Percentiles rank a stretch among this genome's conserved stretches.
phyloP scores from a whole-genome alignment of 2,113 vertebrate genomes.

The Dicrurus megarhynchus region DNA sequence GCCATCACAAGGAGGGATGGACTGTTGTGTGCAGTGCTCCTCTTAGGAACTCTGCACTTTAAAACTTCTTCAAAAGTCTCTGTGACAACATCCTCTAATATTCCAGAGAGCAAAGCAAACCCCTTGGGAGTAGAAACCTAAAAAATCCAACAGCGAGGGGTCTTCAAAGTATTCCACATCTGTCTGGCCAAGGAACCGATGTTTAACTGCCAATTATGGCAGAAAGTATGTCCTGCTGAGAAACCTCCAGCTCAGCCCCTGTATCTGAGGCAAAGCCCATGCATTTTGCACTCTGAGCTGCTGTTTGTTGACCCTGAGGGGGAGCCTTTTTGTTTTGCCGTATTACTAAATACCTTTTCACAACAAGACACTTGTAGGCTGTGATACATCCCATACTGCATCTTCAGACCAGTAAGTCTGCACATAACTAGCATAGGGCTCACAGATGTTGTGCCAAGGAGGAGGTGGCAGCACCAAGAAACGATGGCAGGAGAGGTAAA shows the following conservation, averaged over 20 bases:
- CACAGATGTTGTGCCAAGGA: neutral
- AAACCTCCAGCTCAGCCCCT: neutral
- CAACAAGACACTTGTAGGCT: fast-evolving
- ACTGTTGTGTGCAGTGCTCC: neutral
- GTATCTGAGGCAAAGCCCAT: neutral
- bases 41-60: neutral
- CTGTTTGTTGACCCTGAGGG: neutral
- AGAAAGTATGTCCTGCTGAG: neutral
- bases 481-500: neutral
- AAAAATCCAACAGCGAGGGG: fast-evolving
- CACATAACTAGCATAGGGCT: fast-evolving
- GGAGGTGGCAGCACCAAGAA: neutral
- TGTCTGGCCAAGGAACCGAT: neutral
- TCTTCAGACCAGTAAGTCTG: neutral
- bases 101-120: neutral
- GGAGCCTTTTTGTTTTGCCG: neutral
- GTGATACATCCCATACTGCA: neutral
- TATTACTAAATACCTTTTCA: neutral
- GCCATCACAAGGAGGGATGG: neutral
- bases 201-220: neutral
- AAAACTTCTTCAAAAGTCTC: neutral
- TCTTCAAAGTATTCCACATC: neutral
- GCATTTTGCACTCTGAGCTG: neutral
- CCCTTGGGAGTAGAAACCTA: neutral
- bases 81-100: neutral